phyloP scores from a whole-genome alignment of 2,113 vertebrate species.

The Carassius gibelio region DNA sequence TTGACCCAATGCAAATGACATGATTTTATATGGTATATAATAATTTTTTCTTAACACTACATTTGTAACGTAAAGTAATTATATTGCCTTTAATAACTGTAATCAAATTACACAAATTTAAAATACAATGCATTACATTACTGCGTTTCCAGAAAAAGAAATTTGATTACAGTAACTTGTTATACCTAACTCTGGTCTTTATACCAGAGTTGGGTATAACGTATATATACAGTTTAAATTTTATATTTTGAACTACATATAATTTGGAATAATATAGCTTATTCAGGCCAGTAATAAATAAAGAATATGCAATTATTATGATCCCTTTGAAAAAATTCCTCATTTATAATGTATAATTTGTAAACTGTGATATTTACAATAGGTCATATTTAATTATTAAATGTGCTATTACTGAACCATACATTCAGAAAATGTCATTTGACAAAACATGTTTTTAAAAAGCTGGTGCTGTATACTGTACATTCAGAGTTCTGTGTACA shows the following conservation, averaged over 20 bases:
- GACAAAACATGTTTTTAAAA: not conserved
- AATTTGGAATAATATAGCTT: not conserved
- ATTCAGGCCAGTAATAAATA: not conserved
- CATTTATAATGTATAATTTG: not conserved
- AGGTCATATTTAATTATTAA: not conserved
- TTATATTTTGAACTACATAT: not conserved
- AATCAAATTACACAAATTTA: too few relatives aligned
- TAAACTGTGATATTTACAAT: not conserved
- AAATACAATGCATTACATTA: too few relatives aligned
- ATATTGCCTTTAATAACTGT: too few relatives aligned
- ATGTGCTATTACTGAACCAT: not conserved
- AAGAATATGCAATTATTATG: not conserved
- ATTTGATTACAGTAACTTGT: too few relatives aligned
- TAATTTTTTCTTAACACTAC: too few relatives aligned
- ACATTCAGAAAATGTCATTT: not conserved
- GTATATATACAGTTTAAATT: not conserved
- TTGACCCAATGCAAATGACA: too few relatives aligned
- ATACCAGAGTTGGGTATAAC: too few relatives aligned
- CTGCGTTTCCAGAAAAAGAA: too few relatives aligned
- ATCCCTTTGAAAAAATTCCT: not conserved
- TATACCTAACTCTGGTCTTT: too few relatives aligned
- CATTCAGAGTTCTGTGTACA: not conserved
- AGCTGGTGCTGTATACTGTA: not conserved
- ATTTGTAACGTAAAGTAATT: too few relatives aligned
- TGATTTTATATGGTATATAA: too few relatives aligned